A percentile compares a stretch with the other conserved stretches of the same genome.
Conservation (phyloP, 2,888 invertebrate species). For the Antheraea assamensis region DNA sequence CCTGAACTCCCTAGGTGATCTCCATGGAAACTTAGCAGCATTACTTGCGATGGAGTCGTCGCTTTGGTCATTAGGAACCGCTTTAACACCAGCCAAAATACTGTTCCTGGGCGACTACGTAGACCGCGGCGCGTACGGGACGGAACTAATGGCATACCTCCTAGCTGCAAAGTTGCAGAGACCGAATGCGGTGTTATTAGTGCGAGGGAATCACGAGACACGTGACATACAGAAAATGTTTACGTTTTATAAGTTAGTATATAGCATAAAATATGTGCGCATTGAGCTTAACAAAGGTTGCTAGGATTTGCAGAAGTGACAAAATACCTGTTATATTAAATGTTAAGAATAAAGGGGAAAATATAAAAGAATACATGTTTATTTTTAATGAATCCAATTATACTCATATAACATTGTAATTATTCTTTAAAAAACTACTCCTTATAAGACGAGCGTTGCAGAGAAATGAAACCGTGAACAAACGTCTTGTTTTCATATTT, state of each 20-base stretch:
- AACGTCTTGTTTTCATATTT: too few relatives aligned
- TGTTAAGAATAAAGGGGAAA: too few relatives aligned
- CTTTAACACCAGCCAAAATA: constrained; percentile 84
- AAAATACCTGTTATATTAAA: too few relatives aligned
- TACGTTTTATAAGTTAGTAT: constrained; percentile 84
- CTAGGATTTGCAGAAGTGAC: too few relatives aligned
- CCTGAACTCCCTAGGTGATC: constrained; percentile 79
- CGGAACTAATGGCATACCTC: constrained; percentile 87
- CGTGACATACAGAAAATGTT: constrained; percentile 88
- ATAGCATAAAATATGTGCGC: background rate
- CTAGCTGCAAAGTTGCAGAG: constrained; percentile 87
- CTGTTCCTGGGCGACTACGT: constrained; percentile 91
- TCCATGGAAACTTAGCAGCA: constrained; percentile 88
- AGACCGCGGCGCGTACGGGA: constrained; percentile 86
- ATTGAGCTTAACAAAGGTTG: background rate
- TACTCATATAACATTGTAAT: too few relatives aligned
- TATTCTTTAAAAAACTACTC: too few relatives aligned
- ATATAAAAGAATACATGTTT: too few relatives aligned
- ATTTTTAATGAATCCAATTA: too few relatives aligned
- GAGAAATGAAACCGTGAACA: too few relatives aligned
- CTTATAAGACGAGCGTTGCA: too few relatives aligned
- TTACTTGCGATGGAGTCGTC: constrained; percentile 86
- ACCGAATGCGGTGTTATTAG: constrained; percentile 83
- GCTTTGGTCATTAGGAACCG: constrained; percentile 86
- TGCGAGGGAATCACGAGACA: constrained; percentile 90